phyloP scores from a whole-genome alignment of 2,797 vertebrate genomes.

The Enoplosus armatus region DNA sequence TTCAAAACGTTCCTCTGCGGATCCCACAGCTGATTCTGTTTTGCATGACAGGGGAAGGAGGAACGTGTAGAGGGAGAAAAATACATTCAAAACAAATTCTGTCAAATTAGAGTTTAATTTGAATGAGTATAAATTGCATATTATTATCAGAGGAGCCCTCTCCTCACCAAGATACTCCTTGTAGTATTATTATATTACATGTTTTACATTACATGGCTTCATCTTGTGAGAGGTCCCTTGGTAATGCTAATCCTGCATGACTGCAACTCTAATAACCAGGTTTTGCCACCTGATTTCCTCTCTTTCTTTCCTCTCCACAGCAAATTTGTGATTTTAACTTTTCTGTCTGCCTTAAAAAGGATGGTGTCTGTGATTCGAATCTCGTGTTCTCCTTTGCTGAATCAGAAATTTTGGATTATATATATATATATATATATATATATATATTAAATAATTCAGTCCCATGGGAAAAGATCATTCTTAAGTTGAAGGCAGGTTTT shows the following conservation, averaged over 20 bases:
- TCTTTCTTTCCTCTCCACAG: background rate
- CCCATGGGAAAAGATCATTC: background rate
- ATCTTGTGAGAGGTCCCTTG: conserved; percentile 4
- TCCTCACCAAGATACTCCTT: background rate
- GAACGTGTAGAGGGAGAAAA: background rate
- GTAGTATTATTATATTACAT: background rate
- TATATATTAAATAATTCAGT: background rate
- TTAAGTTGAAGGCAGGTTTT: background rate
- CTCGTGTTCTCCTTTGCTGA: background rate
- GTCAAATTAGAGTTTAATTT: conserved; percentile 18
- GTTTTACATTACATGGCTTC: background rate
- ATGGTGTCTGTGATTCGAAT: background rate
- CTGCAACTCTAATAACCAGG: background rate
- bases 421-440: background rate
- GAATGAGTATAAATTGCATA: background rate
- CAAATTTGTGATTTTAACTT: background rate
- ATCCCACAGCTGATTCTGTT: conserved; percentile 17
- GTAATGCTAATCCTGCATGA: background rate
- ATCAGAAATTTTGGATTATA: background rate
- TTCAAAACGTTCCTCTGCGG: background rate
- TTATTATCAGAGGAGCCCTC: background rate
- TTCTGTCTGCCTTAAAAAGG: background rate
- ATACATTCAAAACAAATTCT: conserved; percentile 20
- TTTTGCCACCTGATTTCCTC: background rate
- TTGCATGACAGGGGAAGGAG: background rate